Conservation (phyloP, 1,140 invertebrate species). For the Helicorthomorpha holstii region DNA sequence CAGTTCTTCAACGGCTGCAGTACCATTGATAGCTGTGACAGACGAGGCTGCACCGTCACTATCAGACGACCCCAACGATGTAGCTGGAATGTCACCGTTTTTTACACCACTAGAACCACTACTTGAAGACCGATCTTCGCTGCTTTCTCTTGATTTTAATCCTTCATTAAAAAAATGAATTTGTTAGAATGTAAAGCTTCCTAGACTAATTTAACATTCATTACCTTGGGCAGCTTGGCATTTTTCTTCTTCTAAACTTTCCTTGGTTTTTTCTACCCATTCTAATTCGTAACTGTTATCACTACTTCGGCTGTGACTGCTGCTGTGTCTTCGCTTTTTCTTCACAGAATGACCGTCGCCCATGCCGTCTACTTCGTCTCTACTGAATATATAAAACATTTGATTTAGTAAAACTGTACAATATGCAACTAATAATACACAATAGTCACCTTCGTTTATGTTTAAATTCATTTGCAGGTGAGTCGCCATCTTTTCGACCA, state of each 20-base stretch:
- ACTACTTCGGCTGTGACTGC: not conserved
- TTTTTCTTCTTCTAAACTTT: slow-evolving; percentile 12
- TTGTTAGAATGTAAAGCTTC: not conserved
- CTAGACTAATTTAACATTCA: not conserved
- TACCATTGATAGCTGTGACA: not conserved
- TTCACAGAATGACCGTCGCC: not conserved
- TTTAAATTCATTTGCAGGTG: too few relatives aligned
- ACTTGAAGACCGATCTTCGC: not conserved
- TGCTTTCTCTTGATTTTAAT: too few relatives aligned
- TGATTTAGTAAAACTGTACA: too few relatives aligned
- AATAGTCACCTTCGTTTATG: too few relatives aligned
- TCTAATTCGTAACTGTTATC: slow-evolving; percentile 12
- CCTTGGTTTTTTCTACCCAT: slow-evolving; percentile 18
- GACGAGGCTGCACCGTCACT: not conserved
- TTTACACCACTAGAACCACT: not conserved
- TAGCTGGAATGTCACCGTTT: not conserved
- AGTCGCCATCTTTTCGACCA: too few relatives aligned
- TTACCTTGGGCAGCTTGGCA: slow-evolving; percentile 6
- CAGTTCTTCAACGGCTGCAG: not conserved
- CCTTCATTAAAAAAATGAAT: too few relatives aligned
- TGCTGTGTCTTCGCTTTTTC: not conserved
- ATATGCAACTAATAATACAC: too few relatives aligned
- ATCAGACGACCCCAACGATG: not conserved
- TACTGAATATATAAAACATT: too few relatives aligned
- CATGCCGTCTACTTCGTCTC: not conserved